Conservation (phyloP, 2,113 vertebrate species). For the Monopterus albus region DNA sequence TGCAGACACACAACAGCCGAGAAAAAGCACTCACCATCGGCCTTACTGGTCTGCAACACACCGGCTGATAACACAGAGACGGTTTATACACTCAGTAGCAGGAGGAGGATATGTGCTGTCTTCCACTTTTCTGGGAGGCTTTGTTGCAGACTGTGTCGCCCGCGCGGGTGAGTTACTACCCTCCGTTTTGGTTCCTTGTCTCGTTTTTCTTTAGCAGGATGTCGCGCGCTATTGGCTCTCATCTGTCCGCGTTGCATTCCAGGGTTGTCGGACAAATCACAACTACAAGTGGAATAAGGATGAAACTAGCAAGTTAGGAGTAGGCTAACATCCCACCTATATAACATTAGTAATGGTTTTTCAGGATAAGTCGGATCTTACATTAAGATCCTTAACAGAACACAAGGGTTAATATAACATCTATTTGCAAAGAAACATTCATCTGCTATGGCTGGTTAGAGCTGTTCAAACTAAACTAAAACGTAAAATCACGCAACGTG, state of each 20-base stretch:
- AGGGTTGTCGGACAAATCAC: not conserved
- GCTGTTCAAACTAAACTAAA: slow-evolving; percentile 13
- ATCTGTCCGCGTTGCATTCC: slow-evolving; percentile 51
- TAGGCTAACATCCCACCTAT: no score
- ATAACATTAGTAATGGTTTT: no score
- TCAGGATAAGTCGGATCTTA: not conserved
- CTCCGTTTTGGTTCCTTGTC: slow-evolving; percentile 50
- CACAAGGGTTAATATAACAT: no score
- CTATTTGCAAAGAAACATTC: not conserved
- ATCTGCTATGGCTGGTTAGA: no score
- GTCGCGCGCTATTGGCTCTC: slow-evolving; percentile 75
- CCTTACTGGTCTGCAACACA: slow-evolving; percentile 47
- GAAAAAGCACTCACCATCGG: slow-evolving; percentile 81
- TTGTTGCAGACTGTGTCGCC: slow-evolving; percentile 33
- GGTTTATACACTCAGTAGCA: slow-evolving; percentile 28
- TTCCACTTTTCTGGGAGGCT: slow-evolving; percentile 20
- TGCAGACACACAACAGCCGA: slow-evolving; percentile 47
- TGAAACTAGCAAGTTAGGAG: no score
- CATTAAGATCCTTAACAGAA: no score
- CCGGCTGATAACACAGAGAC: slow-evolving; percentile 28
- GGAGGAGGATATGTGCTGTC: slow-evolving; percentile 24
- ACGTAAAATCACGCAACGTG: not conserved
- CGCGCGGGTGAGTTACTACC: slow-evolving; percentile 54
- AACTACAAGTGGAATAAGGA: not conserved
- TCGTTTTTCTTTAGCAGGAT: slow-evolving; percentile 62